A percentile compares a stretch with the other conserved stretches of the same genome.
Conservation (phyloP, 2,888 invertebrate genomes). For the Callyntrura guangdongensis region DNA sequence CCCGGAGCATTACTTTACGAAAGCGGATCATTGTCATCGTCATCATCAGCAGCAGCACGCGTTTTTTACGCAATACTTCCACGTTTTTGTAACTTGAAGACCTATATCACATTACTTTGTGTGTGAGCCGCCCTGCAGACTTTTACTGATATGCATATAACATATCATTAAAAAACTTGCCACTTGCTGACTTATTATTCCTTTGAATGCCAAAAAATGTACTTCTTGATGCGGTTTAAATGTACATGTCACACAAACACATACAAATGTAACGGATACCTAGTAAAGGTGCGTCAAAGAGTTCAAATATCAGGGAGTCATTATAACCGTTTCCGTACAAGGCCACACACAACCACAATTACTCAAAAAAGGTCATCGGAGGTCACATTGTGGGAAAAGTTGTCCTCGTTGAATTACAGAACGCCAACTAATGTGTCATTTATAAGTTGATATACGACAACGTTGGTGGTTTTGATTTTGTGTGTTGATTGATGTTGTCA, state of each 20-base stretch:
- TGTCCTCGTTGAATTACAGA: constrained; percentile 46
- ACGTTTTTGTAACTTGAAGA: too few relatives aligned
- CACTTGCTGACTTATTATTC: neutral
- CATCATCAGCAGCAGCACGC: too few relatives aligned
- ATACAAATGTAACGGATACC: too few relatives aligned
- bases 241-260: neutral
- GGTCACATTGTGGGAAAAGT: constrained; percentile 53
- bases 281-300: neutral
- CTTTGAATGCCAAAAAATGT: constrained; percentile 6
- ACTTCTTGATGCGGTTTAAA: neutral
- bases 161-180: too few relatives aligned
- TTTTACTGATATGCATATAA: too few relatives aligned
- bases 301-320: neutral
- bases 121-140: too few relatives aligned
- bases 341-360: neutral
- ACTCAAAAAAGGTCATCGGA: neutral
- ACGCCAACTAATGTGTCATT: constrained; percentile 54
- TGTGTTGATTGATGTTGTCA: constrained; percentile 50
- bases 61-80: too few relatives aligned
- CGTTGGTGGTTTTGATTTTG: constrained; percentile 3
- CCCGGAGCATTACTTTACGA: too few relatives aligned
- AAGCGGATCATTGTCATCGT: too few relatives aligned
- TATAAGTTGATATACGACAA: constrained; percentile 31
- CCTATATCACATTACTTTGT: too few relatives aligned
- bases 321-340: neutral